Conservation (phyloP, 2,113 vertebrate species). For the Lophotis ruficrista region DNA sequence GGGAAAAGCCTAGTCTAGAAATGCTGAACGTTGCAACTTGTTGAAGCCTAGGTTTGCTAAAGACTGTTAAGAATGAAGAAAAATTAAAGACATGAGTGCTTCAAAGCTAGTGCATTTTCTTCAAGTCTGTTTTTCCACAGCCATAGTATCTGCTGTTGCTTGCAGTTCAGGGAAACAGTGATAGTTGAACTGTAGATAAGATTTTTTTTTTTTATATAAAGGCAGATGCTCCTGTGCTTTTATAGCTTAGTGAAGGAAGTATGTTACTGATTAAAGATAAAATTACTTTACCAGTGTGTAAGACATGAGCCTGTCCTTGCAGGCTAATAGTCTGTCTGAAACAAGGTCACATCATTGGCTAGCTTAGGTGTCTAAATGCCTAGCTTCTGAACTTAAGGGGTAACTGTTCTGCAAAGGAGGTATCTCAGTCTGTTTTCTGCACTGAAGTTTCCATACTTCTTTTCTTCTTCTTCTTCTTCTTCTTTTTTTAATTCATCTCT, state of each 20-base stretch:
- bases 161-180: not conserved
- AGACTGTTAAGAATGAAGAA: not conserved
- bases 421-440: not conserved
- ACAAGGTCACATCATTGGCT: not conserved
- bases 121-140: not conserved
- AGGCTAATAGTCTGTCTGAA: not conserved
- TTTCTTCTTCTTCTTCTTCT: no score
- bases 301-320: not conserved
- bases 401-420: not conserved
- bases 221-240: not conserved
- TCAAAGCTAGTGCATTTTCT: not conserved
- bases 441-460: not conserved
- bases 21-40: not conserved
- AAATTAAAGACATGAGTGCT: not conserved
- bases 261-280: not conserved
- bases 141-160: not conserved
- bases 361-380: not conserved
- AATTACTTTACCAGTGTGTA: not conserved
- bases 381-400: not conserved
- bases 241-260: not conserved
- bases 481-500: not conserved
- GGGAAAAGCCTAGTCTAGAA: not conserved
- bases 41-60: not conserved
- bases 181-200: not conserved
- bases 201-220: not conserved